Base-by-base conservation (phyloP, 2,797 vertebrate species). In the Parotocinclus haroldoi region DNA sequence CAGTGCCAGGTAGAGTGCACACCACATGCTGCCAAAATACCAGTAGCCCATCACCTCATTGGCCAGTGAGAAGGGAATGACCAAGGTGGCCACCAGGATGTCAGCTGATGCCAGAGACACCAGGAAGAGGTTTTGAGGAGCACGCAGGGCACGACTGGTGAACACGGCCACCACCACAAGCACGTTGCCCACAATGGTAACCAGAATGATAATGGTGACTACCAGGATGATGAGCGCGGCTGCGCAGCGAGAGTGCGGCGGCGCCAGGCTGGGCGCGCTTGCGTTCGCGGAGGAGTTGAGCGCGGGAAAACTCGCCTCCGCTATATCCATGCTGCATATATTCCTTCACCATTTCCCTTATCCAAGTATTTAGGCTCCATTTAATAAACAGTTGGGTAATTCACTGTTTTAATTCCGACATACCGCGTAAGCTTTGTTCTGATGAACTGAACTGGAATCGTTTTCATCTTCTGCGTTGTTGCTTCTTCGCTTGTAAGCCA, bases 41-140 rank as follows among this genome's bases (percentile, higher is more conserved):
- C 95, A 96, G 81, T 93, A 95, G 61, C 94, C 93, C 94, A 96
- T 94, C 37, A 96, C 81, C 72, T 96, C 94, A 0, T 94, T 95
- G 75, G 89, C 93, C 17, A 95, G 81, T 0, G 94, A 94, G 82
- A 96, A 96, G 0, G 95, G 95, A 75, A 96, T 93, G 68, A 96
- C 91, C 54, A 96, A 83, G 8, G 93, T 37, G 50, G 92, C 94
- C 76, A 96, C 94, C 69, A 96, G 89, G 81, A 96, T 95, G 83
- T 96, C 94, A 0, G 94, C 94, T 0, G 86, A 93, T 44, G 95
- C 94, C 77, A 96, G 71, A 1, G 95, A 96, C 50, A 96, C 93
- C 37, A 96, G 73, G 74, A 96, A 96, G 1, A 96, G 93, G 80
- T 96, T 95, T 82, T 96, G 95, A 0, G 93, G 93, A 7, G 95